phyloP scores from a whole-genome alignment of 2,113 vertebrate species.

The Nyctibius bracteatus region DNA sequence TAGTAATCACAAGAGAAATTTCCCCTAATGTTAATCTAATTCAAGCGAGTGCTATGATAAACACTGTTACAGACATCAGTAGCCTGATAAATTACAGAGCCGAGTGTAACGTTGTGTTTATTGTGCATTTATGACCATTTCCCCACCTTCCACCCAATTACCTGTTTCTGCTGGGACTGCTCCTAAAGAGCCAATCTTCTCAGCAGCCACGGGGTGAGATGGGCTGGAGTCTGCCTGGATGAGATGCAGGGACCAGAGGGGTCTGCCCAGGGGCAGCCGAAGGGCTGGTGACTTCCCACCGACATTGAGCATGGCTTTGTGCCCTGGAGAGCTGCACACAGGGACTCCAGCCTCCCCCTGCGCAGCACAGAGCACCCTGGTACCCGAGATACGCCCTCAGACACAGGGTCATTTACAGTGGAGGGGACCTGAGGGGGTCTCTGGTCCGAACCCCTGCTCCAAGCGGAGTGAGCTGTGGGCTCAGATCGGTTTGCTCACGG shows the following conservation, averaged over 20 bases:
- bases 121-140: neutral
- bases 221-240: neutral
- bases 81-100: neutral
- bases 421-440: neutral
- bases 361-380: accelerated
- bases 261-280: neutral
- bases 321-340: accelerated
- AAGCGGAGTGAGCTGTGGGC: accelerated
- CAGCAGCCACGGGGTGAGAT: accelerated
- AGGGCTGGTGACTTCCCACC: accelerated
- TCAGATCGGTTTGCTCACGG: accelerated
- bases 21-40: neutral
- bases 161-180: neutral
- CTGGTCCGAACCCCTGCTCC: neutral
- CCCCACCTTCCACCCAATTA: neutral
- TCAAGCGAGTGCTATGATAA: neutral
- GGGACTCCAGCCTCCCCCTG: accelerated
- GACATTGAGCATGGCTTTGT: accelerated
- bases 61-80: accelerated
- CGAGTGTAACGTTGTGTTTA: accelerated
- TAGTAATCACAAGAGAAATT: neutral
- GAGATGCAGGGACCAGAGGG: neutral
- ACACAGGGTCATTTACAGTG: accelerated
- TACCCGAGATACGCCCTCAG: accelerated
- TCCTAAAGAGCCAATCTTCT: neutral